Base-by-base conservation (phyloP, 1,140 invertebrate species). In the Rhopalosiphum padi region DNA sequence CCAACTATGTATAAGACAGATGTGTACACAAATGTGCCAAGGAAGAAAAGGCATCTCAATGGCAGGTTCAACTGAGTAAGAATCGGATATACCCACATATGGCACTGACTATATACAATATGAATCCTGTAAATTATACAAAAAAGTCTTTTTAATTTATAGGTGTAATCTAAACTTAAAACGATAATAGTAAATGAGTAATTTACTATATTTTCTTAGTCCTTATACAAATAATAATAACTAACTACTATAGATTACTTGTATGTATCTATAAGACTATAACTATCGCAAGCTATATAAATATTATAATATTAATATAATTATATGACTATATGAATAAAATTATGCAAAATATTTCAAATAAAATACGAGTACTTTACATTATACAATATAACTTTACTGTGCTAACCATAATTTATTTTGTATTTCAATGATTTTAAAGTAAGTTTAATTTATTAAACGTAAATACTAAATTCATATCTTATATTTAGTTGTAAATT, bases 21-120 rank as follows among this genome's bases (percentile, higher is more conserved):
- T n/a, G 96, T 95, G 94, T 97, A 95, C 2, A 95, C 95, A 25
- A 97, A 95, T 85, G 96, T 95, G 8, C 96, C 95, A 4, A 96
- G 94, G 94, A 98, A 97, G 95, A 99, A 99, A 2, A 97, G 94
- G 88, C 97, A 96, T 94, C 97, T 96, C 93, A 97, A 94, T 2
- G 97, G 96, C 94, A 96, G 96, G 94, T 97, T 96, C 30, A 99
- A 95, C 1, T 98, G 96, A 88, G 97, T 96, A 94, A 99, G 95
- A 55, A 99, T 96, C 0, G 98, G 98, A 95, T 99, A 99, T 0
- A 98, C 98, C 98, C 98, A 99, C 68, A 96, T 95, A 48, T 97
- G 97, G 53, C 97, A 97, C 93, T 97, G 96, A 94, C 96, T 96
- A 94, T 97, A 97, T 85, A 98, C 97, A 55, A 97, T 95, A 94